Evolutionary conservation across 2,888 invertebrate species (phyloP), one percentile per base, ranked within the genome.

Genomic region (Melipona bicolor): DNA sequence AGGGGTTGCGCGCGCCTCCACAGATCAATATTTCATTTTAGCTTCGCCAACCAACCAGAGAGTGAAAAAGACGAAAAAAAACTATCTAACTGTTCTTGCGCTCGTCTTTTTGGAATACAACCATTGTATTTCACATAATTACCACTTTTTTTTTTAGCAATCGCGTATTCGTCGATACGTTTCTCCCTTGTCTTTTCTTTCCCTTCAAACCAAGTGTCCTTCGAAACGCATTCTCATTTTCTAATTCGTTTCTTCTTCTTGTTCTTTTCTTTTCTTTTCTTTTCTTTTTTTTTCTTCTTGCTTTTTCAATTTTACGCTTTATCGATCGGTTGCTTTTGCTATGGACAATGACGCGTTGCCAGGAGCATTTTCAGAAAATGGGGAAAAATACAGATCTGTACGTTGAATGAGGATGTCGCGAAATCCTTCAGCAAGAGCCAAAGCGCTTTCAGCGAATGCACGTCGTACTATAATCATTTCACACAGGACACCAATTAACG

Each of bases 21-120:
- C 90, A 91, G 94, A 94, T 94, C 94, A 94, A 94, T 94, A 94
- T 94, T 94, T 94, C 93, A 94, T 94, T 94, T 93, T 91, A 93
- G 88, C 90, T 92, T 91, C 91, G 89, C 91, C 91, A 90, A 88
- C 91, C 91, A 90, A 87, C 24, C 32, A 32, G 21, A 52, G 62
- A 36, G 71, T 17, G 24, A 59, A 21, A 59, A 49, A 36, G n/a
- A 62, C 27, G n/a, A 32, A 62, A 32, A 24, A 32, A 32, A 27
- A 32, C 32, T 64, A 64, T 5, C 19, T 83, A 83, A 87, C 90
- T 88, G 81, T 67, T 78, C 64, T 75, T 81, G 79, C 79, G 67
- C 73, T 64, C 83, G 75, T 76, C 76, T 87, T 86, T 82, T 83
- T 87, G 71, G 36, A 36, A 87, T 79, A 83, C 81, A 75, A 49